Percentiles rank a stretch among this genome's conserved stretches.
Evolutionary conservation across 1,140 invertebrate genomes (phyloP).

Genomic region (Leptopilina clavipes): DNA sequence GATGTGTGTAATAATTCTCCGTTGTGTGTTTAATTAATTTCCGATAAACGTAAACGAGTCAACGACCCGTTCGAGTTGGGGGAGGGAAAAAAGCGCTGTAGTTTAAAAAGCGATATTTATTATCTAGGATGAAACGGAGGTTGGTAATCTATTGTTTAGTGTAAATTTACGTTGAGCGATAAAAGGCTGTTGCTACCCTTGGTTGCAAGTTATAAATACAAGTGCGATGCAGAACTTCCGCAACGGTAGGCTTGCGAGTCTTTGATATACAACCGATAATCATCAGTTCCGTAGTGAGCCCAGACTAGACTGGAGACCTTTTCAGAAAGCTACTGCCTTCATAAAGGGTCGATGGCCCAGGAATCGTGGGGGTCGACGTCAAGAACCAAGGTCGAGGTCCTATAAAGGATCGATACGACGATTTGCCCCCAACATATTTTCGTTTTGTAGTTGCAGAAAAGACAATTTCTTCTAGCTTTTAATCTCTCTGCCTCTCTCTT

Average conservation of each 20-base stretch:
- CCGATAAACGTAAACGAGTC: background rate
- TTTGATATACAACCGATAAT: slow-evolving; percentile 28
- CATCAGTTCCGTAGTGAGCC: slow-evolving; percentile 2
- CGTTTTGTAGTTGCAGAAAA: background rate
- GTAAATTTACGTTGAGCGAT: slow-evolving; percentile 18
- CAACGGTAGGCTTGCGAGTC: background rate
- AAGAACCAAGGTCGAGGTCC: slow-evolving; percentile 72
- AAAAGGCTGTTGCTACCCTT: slow-evolving; percentile 6
- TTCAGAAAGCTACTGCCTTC: slow-evolving; percentile 45
- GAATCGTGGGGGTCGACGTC: slow-evolving; percentile 52
- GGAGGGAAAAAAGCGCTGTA: background rate
- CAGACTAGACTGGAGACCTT: slow-evolving; percentile 35
- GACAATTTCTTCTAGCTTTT: background rate
- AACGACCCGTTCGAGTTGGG: background rate
- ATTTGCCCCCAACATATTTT: slow-evolving; percentile 53
- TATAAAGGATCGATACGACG: slow-evolving; percentile 64
- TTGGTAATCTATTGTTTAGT: slow-evolving; percentile 9
- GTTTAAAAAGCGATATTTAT: background rate
- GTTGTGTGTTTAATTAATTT: background rate
- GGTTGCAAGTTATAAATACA: slow-evolving; percentile 17
- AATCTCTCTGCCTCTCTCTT: too few species aligned
- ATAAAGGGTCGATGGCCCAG: slow-evolving; percentile 55
- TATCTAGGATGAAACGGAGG: background rate
- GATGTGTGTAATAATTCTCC: background rate
- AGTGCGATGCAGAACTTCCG: slow-evolving; percentile 20